Percentiles rank a stretch among this genome's conserved stretches.
Conservation (phyloP, 2,888 invertebrate genomes). For the Netelia melanura region DNA sequence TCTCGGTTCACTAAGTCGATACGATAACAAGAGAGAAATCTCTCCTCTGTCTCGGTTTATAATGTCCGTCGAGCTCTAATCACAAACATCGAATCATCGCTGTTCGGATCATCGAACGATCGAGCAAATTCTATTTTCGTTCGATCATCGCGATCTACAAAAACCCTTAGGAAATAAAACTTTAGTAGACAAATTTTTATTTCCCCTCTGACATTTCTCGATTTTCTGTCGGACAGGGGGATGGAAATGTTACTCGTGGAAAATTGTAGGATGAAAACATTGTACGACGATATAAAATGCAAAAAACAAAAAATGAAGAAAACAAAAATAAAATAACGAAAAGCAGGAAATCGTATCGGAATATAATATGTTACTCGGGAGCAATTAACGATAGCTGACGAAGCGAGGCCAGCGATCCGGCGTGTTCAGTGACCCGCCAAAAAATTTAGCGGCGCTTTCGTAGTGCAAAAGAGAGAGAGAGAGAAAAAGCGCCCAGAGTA, state of each 20-base stretch:
- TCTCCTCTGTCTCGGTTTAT: constrained; percentile 8
- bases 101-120: neutral
- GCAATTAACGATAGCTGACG: constrained; percentile 66
- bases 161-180: too few species aligned
- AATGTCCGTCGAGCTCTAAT: constrained; percentile 31
- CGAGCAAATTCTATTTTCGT: neutral
- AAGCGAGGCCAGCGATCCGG: constrained; percentile 63
- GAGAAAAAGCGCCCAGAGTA: constrained; percentile 9
- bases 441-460: constrained; percentile 32
- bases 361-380: constrained; percentile 62
- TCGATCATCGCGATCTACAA: too few species aligned
- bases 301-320: neutral
- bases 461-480: constrained; percentile 5
- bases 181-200: too few species aligned
- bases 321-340: constrained; percentile 5
- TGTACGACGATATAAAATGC: neutral
- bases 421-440: constrained; percentile 66
- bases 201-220: too few species aligned
- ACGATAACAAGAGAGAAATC: constrained; percentile 32
- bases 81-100: constrained; percentile 34
- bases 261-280: constrained; percentile 29
- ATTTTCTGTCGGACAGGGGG: too few species aligned
- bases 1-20: constrained; percentile 34
- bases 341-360: constrained; percentile 16
- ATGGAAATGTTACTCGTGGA: neutral